Conservation (phyloP, 1,140 invertebrate genomes). For the Drosophila equinoxialis region DNA sequence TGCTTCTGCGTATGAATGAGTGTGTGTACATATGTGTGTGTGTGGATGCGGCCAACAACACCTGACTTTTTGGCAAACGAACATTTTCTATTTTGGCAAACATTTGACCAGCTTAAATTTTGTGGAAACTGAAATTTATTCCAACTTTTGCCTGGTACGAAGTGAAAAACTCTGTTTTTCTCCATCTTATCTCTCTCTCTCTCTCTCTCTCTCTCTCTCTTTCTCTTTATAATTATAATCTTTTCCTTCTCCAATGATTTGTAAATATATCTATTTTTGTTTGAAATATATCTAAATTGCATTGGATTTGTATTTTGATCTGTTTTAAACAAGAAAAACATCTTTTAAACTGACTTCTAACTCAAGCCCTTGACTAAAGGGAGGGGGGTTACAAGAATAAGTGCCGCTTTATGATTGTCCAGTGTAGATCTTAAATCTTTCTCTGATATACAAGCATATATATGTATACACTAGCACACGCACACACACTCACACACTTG, state of each 20-base stretch:
- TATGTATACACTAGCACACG: neutral
- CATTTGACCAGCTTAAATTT: conserved; percentile 54
- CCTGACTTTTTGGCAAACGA: conserved; percentile 60
- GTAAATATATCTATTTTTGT: neutral
- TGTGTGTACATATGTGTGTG: neutral
- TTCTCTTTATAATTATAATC: neutral
- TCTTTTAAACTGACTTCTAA: neutral
- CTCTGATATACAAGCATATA: neutral
- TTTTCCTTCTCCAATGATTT: neutral
- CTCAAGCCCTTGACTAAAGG: neutral
- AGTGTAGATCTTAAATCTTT: conserved; percentile 35
- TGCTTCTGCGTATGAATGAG: neutral
- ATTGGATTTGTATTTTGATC: too few relatives aligned
- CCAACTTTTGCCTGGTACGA: neutral
- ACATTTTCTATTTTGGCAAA: conserved; percentile 54
- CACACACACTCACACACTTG: conserved; percentile 10
- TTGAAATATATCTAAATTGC: too few relatives aligned
- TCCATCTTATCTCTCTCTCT: neutral
- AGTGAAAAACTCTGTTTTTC: neutral
- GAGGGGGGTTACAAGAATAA: neutral
- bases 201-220: neutral
- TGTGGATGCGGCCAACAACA: conserved; percentile 19
- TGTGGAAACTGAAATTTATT: conserved; percentile 29
- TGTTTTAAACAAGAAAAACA: too few relatives aligned
- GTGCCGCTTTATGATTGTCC: conserved; percentile 65